These are phyloP conservation scores for Esperia sulphurella DNA, from an alignment of 2,888 invertebrate species.

Conservation along the genomic window DNA sequence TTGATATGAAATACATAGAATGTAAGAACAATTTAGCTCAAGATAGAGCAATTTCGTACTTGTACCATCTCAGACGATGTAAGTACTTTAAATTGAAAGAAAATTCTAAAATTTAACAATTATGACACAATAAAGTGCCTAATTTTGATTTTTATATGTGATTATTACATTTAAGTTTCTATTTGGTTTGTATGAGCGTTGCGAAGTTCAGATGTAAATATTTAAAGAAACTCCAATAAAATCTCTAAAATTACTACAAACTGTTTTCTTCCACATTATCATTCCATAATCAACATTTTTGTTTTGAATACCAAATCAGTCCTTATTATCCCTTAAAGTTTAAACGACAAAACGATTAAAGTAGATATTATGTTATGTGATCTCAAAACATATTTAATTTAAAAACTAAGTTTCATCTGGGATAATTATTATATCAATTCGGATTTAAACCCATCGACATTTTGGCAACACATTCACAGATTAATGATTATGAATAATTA, in stretches of 20 bases:
- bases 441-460: too few species aligned
- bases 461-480: too few species aligned
- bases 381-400: too few species aligned
- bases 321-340: too few species aligned
- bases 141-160: constrained; percentile 60
- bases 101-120: constrained; percentile 50
- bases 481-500: too few species aligned
- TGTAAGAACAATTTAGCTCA: constrained; percentile 18
- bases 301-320: too few species aligned
- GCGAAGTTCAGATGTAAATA: constrained; percentile 61
- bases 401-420: too few species aligned
- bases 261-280: constrained; percentile 7
- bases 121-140: constrained; percentile 40
- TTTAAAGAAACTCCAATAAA: constrained; percentile 58
- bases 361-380: too few species aligned
- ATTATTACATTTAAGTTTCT: constrained; percentile 61
- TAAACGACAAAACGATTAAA: too few species aligned
- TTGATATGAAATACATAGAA: constrained; percentile 40
- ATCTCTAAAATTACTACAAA: constrained; percentile 43
- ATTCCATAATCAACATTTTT: too few species aligned
- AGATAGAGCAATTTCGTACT: constrained; percentile 25
- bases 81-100: constrained; percentile 31
- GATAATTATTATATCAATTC: too few species aligned
- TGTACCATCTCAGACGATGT: constrained; percentile 10
- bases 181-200: constrained; percentile 55